phyloP scores from a whole-genome alignment of 1,140 invertebrate genomes.

The Drosophila pachea region DNA sequence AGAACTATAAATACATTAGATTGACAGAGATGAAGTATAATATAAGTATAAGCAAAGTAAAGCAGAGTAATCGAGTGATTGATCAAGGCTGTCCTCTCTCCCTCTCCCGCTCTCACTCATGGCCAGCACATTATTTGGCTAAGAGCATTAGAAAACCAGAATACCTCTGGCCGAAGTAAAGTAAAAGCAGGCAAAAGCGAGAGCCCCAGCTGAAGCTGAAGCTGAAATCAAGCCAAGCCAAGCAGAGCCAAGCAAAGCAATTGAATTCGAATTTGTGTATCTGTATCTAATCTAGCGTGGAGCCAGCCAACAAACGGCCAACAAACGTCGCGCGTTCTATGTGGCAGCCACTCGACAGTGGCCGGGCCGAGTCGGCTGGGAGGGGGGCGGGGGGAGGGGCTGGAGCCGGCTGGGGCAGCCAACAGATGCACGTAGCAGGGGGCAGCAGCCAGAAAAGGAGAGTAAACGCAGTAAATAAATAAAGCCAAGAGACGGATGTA shows the following conservation, averaged over 20 bases:
- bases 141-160: neutral
- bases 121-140: no score
- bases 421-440: neutral
- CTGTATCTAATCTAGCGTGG: conserved; percentile 73
- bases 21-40: no score
- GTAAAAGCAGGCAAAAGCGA: conserved; percentile 1
- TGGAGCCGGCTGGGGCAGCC: neutral
- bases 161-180: neutral
- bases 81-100: no score
- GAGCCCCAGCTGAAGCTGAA: neutral
- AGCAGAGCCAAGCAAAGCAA: conserved; percentile 43
- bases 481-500: conserved; percentile 42
- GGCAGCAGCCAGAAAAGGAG: conserved; percentile 65
- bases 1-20: no score
- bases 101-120: no score
- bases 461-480: conserved; percentile 75
- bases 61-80: no score
- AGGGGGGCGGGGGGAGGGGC: no score
- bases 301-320: conserved; percentile 35
- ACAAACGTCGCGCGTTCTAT: conserved; percentile 47
- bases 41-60: neutral
- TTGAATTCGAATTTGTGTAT: conserved; percentile 69
- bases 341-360: conserved; percentile 10
- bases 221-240: conserved; percentile 18
- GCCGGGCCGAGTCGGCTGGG: no score